Percentiles rank a stretch among this genome's conserved stretches.
phyloP scores from a whole-genome alignment of 2,797 vertebrate genomes.

The Meriones psammophilus region DNA sequence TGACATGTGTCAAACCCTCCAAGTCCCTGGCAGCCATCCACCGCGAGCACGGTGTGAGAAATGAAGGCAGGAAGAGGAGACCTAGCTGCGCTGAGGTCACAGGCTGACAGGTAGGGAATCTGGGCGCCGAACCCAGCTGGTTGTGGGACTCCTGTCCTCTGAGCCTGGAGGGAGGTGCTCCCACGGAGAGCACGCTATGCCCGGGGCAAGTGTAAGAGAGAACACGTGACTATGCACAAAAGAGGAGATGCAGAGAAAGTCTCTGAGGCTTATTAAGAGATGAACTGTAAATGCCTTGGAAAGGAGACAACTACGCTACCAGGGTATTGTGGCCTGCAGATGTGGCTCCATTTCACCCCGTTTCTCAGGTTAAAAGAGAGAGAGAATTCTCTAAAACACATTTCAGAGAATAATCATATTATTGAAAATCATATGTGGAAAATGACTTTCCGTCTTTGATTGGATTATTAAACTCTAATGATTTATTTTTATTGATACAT shows the following conservation, averaged over 20 bases:
- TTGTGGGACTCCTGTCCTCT: neutral
- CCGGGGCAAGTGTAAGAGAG: accelerated
- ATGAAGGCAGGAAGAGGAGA: neutral
- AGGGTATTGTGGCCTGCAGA: neutral
- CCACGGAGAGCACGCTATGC: neutral
- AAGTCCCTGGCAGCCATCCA: neutral
- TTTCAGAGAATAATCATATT: conserved; percentile 11
- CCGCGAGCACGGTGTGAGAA: neutral
- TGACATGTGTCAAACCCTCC: accelerated
- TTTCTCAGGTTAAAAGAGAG: neutral
- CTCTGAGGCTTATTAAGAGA: neutral
- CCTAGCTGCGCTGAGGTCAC: neutral
- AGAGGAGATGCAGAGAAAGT: neutral
- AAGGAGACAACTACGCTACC: neutral
- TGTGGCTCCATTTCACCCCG: neutral
- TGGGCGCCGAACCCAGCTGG: neutral
- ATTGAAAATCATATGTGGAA: neutral
- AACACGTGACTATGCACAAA: neutral
- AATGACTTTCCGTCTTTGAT: conserved; percentile 24
- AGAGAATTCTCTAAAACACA: neutral
- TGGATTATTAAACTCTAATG: conserved; percentile 20
- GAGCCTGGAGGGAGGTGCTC: neutral
- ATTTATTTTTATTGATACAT: neutral
- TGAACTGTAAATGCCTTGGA: neutral
- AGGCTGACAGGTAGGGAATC: neutral